Evolutionary conservation across 2,888 invertebrate species (phyloP), one percentile per base, ranked within the genome.

Genomic region (Sipha maydis): DNA sequence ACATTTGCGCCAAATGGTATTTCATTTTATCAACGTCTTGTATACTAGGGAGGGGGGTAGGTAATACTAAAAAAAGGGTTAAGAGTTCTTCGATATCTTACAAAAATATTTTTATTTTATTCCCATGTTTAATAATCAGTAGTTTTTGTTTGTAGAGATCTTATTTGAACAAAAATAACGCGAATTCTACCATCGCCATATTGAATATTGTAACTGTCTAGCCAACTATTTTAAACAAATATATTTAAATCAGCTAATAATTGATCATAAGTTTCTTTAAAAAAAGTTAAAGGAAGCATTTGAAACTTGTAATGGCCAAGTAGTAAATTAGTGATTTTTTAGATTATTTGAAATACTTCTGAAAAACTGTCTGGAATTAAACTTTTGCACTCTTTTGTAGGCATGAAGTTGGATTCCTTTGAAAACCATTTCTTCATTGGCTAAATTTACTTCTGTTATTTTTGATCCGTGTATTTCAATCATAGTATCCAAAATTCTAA

Each of bases 291-390:
- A 34, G 54, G 54, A 54, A 54, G 9, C 38, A 75, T 75, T 75
- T 25, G 75, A 75, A 25, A 21, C 7, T 38, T 75, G 34, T 75
- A 38, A 25, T 7, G 75, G 38, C 19, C 38, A 38, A 25, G 75
- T 75, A 75, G 38, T 75, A 38, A 75, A 75, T 75, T 38, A 75
- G 34, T 38, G 28, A 9, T 7, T 9, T 54, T 54, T 73, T 3
- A 73, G 73, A 73, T 73, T 73, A 31, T 73, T 28, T 73, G 73
- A 73, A 73, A n/a, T n/a, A n/a, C n/a, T n/a, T n/a, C n/a, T n/a
- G n/a, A n/a, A n/a, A n/a, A n/a, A n/a, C n/a, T n/a, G 75, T 38
- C n/a, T 21, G 0, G 75, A 75, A 75, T 75, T 75, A 25, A 75
- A 38, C 38, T 8, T 75, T 75, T 75, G 38, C 34, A 75, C 75